Conservation (phyloP, 1,140 invertebrate genomes). For the Calliopsis andreniformis region DNA sequence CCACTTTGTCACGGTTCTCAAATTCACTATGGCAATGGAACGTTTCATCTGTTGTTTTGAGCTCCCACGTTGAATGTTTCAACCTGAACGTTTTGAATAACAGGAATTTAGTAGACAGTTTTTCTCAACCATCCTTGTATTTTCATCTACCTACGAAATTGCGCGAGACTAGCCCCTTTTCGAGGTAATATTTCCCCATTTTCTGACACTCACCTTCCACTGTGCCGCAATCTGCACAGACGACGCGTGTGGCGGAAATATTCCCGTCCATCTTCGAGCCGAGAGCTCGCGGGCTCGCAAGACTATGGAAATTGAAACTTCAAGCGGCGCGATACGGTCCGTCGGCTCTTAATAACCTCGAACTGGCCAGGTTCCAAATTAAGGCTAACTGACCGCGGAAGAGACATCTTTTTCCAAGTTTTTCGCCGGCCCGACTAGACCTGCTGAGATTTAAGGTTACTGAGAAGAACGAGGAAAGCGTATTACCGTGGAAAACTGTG, state of each 20-base stretch:
- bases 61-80: no score
- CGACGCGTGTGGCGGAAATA: not conserved
- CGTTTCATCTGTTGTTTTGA: no score
- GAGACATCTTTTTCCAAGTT: slow-evolving; percentile 50
- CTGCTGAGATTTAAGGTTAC: slow-evolving; percentile 38
- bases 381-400: slow-evolving; percentile 61
- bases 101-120: no score
- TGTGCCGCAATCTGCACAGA: not conserved
- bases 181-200: no score
- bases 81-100: no score
- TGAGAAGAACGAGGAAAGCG: not conserved
- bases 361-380: slow-evolving; percentile 71
- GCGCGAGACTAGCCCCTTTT: no score
- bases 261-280: not conserved
- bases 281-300: not conserved
- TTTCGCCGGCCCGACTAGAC: slow-evolving; percentile 7
- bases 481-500: slow-evolving; percentile 4
- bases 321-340: slow-evolving; percentile 31
- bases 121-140: no score
- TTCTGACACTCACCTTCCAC: no score
- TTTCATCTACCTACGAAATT: no score
- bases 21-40: no score
- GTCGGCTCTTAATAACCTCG: slow-evolving; percentile 59
- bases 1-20: no score
- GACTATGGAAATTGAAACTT: slow-evolving; percentile 65